Base-by-base conservation (phyloP, 2,113 vertebrate genomes). In the Peromyscus leucopus region DNA sequence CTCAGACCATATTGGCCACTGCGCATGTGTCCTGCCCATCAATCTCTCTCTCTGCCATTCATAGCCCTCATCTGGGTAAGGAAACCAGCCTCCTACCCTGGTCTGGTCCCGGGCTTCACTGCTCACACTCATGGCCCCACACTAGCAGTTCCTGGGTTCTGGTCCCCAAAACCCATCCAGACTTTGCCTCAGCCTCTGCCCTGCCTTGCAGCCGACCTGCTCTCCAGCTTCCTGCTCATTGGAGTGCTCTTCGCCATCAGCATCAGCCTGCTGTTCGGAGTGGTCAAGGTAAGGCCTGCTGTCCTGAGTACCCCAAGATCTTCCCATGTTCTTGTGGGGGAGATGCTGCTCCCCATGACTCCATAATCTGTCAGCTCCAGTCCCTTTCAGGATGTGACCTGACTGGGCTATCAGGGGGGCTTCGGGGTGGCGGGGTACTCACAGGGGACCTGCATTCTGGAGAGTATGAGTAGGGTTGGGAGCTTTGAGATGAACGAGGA, bases 191-290 rank as follows among this genome's bases (percentile, higher is more conserved):
- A 22, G 84, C 0, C 46, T 88, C 85, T 51, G 31, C 84, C 75
- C 91, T 87, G 79, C 59, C 74, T 86, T 92, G 0, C 93, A 99
- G 99, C 98, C 28, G 98, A 99, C 83, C 90, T 98, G 74, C 11
- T 97, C 96, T 98, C 98, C 97, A 98, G 98, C 89, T 99, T 98
- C 94, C 97, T 99, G 97, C 94, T 99, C 96, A 98, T 99, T 94
- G 0, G 90, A 78, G 90, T 98, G 97, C 95, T 99, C 75, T 98
- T 99, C 0, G 0, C 98, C 96, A 98, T 99, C 97, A 99, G 99
- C 90, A 39, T 98, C 96, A 98, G 98, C 82, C 98, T 99, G 78
- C 95, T 99, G 26, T 51, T 98, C 0, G 98, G 99, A 0, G 98
- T 99, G 86, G n/a, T 98, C 90, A 99, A 98, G 99, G 99, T 99